Percentiles rank a stretch among this genome's conserved stretches.
Evolutionary conservation across 2,888 invertebrate genomes (phyloP).

Genomic region (Eupithecia insigniata): DNA sequence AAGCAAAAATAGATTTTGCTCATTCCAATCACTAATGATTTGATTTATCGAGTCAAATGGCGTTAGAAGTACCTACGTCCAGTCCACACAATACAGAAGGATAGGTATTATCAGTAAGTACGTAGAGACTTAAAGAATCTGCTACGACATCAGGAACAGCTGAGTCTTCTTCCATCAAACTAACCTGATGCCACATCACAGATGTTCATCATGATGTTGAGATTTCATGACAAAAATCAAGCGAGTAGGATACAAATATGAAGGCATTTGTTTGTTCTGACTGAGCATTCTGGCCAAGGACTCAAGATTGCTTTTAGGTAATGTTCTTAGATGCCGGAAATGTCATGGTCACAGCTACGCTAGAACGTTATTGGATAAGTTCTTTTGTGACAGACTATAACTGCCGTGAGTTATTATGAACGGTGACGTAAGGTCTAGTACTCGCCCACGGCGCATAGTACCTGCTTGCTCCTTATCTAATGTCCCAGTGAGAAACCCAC

Average conservation of each 20-base stretch:
- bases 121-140: not conserved
- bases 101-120: not conserved
- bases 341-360: not conserved
- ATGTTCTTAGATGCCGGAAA: not conserved
- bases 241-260: not conserved
- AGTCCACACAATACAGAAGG: not conserved
- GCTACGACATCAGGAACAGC: not conserved
- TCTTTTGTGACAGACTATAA: not conserved
- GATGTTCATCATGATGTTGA: not conserved
- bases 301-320: not conserved
- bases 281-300: not conserved
- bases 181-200: not conserved
- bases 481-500: no score
- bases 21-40: not conserved
- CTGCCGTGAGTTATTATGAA: conserved; percentile 2
- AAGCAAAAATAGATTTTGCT: not conserved
- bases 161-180: not conserved
- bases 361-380: conserved; percentile 1
- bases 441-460: not conserved
- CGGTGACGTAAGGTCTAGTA: not conserved
- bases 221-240: not conserved
- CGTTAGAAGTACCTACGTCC: no score
- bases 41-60: not conserved
- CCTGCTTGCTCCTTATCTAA: no score
- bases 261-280: not conserved